Evolutionary conservation across 2,888 invertebrate species (phyloP), one percentile per base, ranked within the genome.

Genomic region (Macaria notata): DNA sequence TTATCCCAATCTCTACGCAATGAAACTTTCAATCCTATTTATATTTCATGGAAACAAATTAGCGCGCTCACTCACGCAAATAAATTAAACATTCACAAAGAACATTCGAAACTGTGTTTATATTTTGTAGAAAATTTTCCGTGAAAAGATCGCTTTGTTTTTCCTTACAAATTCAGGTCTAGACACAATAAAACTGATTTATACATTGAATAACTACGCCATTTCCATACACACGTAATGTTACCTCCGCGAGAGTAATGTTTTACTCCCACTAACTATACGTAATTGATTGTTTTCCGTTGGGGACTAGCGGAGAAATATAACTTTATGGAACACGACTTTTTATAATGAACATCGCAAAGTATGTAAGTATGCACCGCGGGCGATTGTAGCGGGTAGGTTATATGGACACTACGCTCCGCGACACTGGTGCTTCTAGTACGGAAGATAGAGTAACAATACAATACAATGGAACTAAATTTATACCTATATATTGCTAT

Each of bases 151-250:
- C 7, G 33, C 7, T 33, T 50, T 54, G 44, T 47, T 56, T 56
- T 45, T 39, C 47, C 1, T 3, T 9, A 39, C 46, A 54, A 53
- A 46, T 50, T 50, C 43, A 47, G 33, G 44, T 44, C 29, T 42
- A 36, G 33, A 30, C 41, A 31, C 49, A 44, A 19, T 52, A 51
- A 52, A 51, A 49, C 30, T 55, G 45, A 59, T 55, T 59, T 55
- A 55, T 59, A 46, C 36, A 4, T 30, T 51, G 51, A 45, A 44
- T 46, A 44, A 51, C 44, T 43, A 36, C 42, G 36, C 8, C 38
- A 48, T 54, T 51, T 48, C 48, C 46, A 59, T 51, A 51, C 43
- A 59, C 44, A 46, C 54, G 41, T 41, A 51, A 52, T 19, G 9
- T 54, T 45, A 51, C 54, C 51, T 45, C 9, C 19, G 6, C 44